Percentiles rank a stretch among this genome's conserved stretches.
phyloP scores from a whole-genome alignment of 2,113 vertebrate genomes.

The Peromyscus maniculatus region DNA sequence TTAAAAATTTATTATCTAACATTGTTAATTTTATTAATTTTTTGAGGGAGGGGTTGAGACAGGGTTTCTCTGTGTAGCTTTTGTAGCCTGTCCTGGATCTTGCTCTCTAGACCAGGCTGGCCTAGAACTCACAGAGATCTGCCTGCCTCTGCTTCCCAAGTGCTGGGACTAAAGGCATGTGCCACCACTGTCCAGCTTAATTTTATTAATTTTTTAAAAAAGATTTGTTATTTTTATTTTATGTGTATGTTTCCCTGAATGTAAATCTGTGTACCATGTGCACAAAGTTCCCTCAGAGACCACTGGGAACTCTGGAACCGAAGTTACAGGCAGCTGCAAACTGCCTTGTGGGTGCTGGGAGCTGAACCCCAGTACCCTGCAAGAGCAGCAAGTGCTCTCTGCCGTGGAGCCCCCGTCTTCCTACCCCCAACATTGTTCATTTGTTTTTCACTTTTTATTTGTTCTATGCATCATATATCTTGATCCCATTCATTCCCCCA shows the following conservation, averaged over 20 bases:
- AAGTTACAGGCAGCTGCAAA: neutral
- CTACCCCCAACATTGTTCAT: neutral
- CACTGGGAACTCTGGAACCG: neutral
- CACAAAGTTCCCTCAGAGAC: neutral
- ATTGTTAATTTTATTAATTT: neutral
- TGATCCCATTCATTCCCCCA: too few relatives aligned
- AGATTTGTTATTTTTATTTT: neutral
- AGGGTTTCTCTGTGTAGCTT: too few relatives aligned
- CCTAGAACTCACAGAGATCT: too few relatives aligned
- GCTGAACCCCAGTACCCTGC: too few relatives aligned
- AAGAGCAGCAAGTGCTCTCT: neutral
- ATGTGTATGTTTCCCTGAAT: neutral
- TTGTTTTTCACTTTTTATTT: too few relatives aligned
- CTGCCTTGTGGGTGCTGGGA: neutral
- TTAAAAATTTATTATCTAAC: neutral
- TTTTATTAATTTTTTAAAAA: neutral
- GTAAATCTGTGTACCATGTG: neutral
- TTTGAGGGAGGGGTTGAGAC: too few relatives aligned
- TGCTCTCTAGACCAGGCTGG: too few relatives aligned
- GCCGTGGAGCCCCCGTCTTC: rapidly evolving
- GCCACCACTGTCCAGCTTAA: neutral
- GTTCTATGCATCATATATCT: too few relatives aligned
- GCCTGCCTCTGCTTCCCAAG: too few relatives aligned
- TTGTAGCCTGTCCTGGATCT: too few relatives aligned
- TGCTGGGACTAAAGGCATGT: too few relatives aligned